Evolutionary conservation across 2,888 invertebrate species (phyloP), one percentile per base, ranked within the genome.

Genomic region (Phasia obesa): DNA sequence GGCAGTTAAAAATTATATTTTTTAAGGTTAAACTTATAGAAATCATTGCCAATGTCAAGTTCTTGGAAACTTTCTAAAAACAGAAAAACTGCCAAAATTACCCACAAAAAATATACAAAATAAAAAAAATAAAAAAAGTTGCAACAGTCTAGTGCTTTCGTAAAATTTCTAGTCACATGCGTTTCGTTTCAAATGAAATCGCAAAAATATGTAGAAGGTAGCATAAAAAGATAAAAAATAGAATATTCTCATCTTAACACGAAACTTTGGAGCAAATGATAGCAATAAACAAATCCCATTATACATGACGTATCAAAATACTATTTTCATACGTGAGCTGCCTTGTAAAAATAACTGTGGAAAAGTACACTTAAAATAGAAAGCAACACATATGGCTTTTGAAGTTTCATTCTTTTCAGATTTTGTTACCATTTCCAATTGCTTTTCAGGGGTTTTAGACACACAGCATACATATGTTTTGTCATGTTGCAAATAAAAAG

Each of bases 221-320:
- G 13, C 38, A 42, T 38, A 21, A 53, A 75, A 65, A 44, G 31
- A 76, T 69, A 69, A 69, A n/a, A 76, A 79, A 51, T 27, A 15
- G 15, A 79, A 65, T 71, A 49, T 76, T 71, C 65, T 65, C 76
- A 60, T 84, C 73, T 80, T 79, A 71, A 62, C 80, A 79, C 75
- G 53, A 79, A 75, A 76, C 71, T 73, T 80, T 73, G 57, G 44
- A 78, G 86, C 89, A 90, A 90, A 89, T 90, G 89, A 89, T 88
- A 88, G 88, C 90, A 90, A 90, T 90, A 89, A 89, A 89, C 89
- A 89, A 89, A 90, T 89, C 89, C 89, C 88, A 89, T 90, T 89
- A 89, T 89, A 89, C 88, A 89, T 88, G 88, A 87, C 86, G 88
- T 89, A 89, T 89, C 89, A 90, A 89, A 89, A 89, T 86, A 86